A percentile compares a stretch with the other conserved stretches of the same genome.
phyloP scores from a whole-genome alignment of 2,888 invertebrate species.

The Xestia sexstrigata region DNA sequence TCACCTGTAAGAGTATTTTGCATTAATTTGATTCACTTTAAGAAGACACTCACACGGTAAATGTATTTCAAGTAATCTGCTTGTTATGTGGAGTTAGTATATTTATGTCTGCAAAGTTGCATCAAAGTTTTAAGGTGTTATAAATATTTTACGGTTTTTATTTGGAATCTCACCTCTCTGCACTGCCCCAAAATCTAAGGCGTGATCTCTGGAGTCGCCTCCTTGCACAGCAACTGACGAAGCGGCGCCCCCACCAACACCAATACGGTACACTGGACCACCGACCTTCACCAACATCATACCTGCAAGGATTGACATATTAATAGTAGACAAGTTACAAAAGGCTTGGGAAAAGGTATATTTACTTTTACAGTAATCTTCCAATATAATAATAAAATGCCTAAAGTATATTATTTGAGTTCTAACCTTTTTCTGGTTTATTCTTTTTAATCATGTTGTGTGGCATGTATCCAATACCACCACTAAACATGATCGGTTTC shows the following conservation, averaged over 20 bases:
- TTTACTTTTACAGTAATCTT: neutral
- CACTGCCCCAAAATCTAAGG: slow-evolving; percentile 98
- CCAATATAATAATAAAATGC: neutral
- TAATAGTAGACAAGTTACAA: neutral
- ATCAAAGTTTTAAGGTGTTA: neutral
- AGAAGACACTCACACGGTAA: neutral
- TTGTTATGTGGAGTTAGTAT: neutral
- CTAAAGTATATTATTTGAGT: neutral
- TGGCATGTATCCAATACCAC: slow-evolving; percentile 98
- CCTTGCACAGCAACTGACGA: slow-evolving; percentile 99
- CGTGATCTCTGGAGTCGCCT: slow-evolving; percentile 92
- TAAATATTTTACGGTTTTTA: neutral
- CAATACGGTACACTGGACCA: slow-evolving; percentile 99
- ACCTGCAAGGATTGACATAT: slow-evolving; percentile 84
- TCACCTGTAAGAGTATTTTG: slow-evolving; percentile 90
- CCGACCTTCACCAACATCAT: slow-evolving; percentile 98
- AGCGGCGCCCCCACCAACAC: slow-evolving; percentile 99
- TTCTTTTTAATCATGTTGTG: slow-evolving; percentile 95
- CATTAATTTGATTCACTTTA: neutral
- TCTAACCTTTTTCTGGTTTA: slow-evolving; percentile 92
- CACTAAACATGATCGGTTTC: slow-evolving; percentile 99
- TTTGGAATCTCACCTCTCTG: slow-evolving; percentile 92
- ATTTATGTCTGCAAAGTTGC: neutral
- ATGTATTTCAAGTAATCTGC: neutral
- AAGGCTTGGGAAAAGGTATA: neutral